Evolutionary conservation across 1,140 invertebrate species (phyloP), one percentile per base, ranked within the genome.

Genomic region (Psix sp.): DNA sequence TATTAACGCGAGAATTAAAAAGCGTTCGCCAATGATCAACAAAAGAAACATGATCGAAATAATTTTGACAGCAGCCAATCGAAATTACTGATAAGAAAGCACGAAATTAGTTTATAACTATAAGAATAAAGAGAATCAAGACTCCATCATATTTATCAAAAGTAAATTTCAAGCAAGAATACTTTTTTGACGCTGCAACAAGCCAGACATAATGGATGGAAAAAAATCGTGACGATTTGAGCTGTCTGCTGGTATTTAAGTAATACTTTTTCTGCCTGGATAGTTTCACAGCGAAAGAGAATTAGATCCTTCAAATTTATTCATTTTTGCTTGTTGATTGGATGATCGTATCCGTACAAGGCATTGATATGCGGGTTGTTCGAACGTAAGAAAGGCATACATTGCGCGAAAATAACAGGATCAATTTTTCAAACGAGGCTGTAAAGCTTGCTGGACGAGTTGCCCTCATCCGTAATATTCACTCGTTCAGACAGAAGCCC

Each of bases 341-440:
- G 71, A 63, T 57, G 63, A 67, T 67, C 49, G 71, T 68, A 67
- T 74, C 51, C 63, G 57, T 40, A 63, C 43, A 68, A 63, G 43
- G 63, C 63, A 74, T 74, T 74, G 56, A 63, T 71, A 70, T 76
- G 74, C 66, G 56, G 63, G 56, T 39, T 48, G 48, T 70, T 60
- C 73, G 65, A 42, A 66, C 59, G 59, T 62, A 71, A 70, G 73
- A 65, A 74, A 74, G 57, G 56, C 62, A 71, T 63, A 51, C 66
- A 56, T 67, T 62, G 60, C 40, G 62, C 65, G 60, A 67, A 75
- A 75, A 75, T 75, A 75, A 75, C 73, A 70, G 60, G 73, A 75
- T 75, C 73, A 66, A 75, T 71, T 70, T 75, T 75, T 75, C 56
- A 65, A 70, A 70, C 60, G 65, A 66, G 65, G 51, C 36, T 74